Evolutionary conservation across 1,140 invertebrate genomes (phyloP), one percentile per base, ranked within the genome.

Genomic region (Cyphomyrmex costatus): DNA sequence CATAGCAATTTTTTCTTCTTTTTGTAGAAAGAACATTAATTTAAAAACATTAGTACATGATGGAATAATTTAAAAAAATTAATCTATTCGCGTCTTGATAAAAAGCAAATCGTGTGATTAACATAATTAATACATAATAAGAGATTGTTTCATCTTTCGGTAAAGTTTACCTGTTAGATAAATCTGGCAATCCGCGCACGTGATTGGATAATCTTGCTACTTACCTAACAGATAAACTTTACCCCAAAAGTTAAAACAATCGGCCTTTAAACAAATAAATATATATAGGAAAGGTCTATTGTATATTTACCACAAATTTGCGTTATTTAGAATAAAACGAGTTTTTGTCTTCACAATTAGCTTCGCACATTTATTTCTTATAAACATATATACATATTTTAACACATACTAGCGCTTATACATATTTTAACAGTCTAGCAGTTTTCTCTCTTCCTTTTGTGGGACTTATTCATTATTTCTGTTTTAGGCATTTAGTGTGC

Each of bases 191-290:
- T n/a, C n/a, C n/a, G n/a, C n/a, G n/a, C n/a, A n/a, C n/a, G n/a
- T n/a, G n/a, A n/a, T n/a, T n/a, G n/a, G n/a, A n/a, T n/a, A n/a
- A n/a, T n/a, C n/a, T n/a, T n/a, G n/a, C n/a, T n/a, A n/a, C n/a
- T n/a, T n/a, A n/a, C n/a, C n/a, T n/a, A n/a, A n/a, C n/a, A n/a
- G n/a, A n/a, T n/a, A n/a, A n/a, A n/a, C n/a, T n/a, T n/a, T n/a
- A n/a, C n/a, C n/a, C n/a, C n/a, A n/a, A n/a, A n/a, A n/a, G n/a
- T n/a, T n/a, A n/a, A n/a, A n/a, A n/a, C n/a, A n/a, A n/a, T n/a
- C n/a, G n/a, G n/a, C 60, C 42, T 60, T 24, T 1, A 24, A 77
- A 77, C 16, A n/a, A 77, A 46, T 42, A 24, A 58, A 21, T 77
- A 14, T 42, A 27, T 46, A 27, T 21, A 8, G 14, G 16, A 61